phyloP scores from a whole-genome alignment of 2,113 vertebrate species.

The Perca fluviatilis region DNA sequence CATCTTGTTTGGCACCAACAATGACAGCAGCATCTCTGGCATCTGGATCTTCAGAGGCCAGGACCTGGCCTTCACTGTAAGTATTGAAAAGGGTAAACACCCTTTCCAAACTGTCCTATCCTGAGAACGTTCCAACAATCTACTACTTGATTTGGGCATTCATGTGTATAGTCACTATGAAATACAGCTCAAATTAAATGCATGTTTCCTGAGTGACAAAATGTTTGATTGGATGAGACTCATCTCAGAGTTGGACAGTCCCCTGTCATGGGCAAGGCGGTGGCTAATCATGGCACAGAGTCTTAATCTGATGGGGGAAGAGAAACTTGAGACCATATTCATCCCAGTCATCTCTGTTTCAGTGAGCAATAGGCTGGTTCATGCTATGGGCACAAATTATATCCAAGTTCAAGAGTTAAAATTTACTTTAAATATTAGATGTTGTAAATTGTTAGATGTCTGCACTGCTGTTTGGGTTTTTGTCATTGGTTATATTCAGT shows the following conservation, averaged over 20 bases:
- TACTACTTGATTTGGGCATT: background rate
- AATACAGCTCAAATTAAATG: background rate
- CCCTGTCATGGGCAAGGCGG: conserved; percentile 78
- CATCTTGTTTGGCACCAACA: conserved; percentile 90
- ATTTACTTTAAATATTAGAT: background rate
- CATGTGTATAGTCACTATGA: background rate
- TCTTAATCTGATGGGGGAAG: conserved; percentile 80
- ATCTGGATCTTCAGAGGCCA: conserved; percentile 95
- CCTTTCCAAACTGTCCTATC: background rate
- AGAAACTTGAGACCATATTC: conserved; percentile 69
- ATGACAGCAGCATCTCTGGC: conserved; percentile 91
- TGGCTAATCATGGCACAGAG: conserved; percentile 68
- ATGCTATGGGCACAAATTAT: conserved; percentile 71
- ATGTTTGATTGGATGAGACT: background rate
- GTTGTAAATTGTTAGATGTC: background rate
- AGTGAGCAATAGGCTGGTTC: conserved; percentile 79
- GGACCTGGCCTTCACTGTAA: conserved; percentile 91
- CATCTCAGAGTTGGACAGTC: background rate
- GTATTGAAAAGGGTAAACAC: conserved; percentile 43
- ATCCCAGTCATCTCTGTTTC: conserved; percentile 77
- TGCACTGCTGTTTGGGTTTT: background rate
- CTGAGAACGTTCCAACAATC: background rate
- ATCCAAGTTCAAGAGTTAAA: background rate
- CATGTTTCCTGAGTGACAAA: background rate
- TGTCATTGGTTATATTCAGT: background rate